Conservation (phyloP, 2,888 invertebrate species). For the Drosophila pegasa region DNA sequence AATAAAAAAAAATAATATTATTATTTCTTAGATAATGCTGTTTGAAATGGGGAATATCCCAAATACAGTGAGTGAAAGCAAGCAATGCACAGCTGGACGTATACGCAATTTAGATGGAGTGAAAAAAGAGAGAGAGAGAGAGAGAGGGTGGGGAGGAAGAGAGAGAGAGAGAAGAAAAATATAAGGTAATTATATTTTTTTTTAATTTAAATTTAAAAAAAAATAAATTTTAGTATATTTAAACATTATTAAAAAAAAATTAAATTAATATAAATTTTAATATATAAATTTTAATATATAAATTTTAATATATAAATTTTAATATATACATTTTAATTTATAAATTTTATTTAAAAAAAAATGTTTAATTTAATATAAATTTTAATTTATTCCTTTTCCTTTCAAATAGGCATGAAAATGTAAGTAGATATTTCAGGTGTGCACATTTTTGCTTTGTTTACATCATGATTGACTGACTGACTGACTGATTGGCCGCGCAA, state of each 20-base stretch:
- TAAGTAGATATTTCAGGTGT: background rate
- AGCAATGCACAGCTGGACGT: slow-evolving; percentile 11
- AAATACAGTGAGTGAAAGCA: slow-evolving; percentile 20
- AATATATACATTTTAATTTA: background rate
- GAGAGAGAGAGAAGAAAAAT: too few relatives aligned
- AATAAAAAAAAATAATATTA: slow-evolving; percentile 6
- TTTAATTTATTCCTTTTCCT: too few relatives aligned
- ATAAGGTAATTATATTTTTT: too few relatives aligned
- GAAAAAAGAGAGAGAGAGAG: too few relatives aligned
- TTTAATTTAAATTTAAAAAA: too few relatives aligned
- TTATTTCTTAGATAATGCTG: background rate
- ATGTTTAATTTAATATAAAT: too few relatives aligned
- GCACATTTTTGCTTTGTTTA: background rate
- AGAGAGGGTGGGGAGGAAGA: too few relatives aligned
- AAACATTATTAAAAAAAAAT: too few relatives aligned
- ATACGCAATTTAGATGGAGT: slow-evolving; percentile 26
- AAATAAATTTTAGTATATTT: background rate
- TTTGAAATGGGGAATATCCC: background rate
- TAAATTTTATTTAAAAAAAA: background rate
- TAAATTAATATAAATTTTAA: too few relatives aligned
- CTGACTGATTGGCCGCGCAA: background rate
- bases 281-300: too few relatives aligned
- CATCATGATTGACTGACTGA: background rate
- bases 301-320: background rate
- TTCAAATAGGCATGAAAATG: background rate